These are phyloP conservation scores for Lophius piscatorius DNA, from an alignment of 2,113 vertebrate genomes.

Conservation along the genomic window DNA sequence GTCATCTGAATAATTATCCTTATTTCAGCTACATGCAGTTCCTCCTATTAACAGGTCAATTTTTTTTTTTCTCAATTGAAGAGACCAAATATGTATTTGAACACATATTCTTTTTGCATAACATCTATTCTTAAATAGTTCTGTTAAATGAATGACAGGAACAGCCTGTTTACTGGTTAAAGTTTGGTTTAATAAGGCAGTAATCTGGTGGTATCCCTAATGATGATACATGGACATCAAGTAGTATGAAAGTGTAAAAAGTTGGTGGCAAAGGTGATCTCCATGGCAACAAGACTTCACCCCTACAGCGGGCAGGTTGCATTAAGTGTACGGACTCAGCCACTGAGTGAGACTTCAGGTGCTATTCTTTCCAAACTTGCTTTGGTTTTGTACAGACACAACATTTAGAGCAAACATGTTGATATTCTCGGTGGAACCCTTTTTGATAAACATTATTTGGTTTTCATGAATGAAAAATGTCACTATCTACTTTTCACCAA, in stretches of 20 bases:
- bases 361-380: constrained; percentile 74
- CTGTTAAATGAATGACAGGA: constrained; percentile 25
- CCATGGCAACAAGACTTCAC: constrained; percentile 48
- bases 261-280: constrained; percentile 61
- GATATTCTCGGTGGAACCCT: constrained; percentile 55
- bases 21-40: constrained; percentile 37
- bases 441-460: constrained; percentile 62
- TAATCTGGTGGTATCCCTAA: constrained; percentile 12
- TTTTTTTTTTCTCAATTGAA: constrained; percentile 29
- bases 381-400: constrained; percentile 71
- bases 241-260: constrained; percentile 31
- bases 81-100: constrained; percentile 23
- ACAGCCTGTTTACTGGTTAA: constrained; percentile 35
- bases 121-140: constrained; percentile 24
- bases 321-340: constrained; percentile 36
- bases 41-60: constrained; percentile 20
- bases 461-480: constrained; percentile 48
- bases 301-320: constrained; percentile 44
- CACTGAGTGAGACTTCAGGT: constrained; percentile 72
- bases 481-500: constrained; percentile 46
- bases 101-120: constrained; percentile 44
- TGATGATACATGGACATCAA: constrained; percentile 23
- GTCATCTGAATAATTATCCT: constrained; percentile 14
- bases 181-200: constrained; percentile 23
- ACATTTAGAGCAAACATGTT: constrained; percentile 63